Conservation (phyloP, 2,113 vertebrate species). For the Tonatia bakeri region DNA sequence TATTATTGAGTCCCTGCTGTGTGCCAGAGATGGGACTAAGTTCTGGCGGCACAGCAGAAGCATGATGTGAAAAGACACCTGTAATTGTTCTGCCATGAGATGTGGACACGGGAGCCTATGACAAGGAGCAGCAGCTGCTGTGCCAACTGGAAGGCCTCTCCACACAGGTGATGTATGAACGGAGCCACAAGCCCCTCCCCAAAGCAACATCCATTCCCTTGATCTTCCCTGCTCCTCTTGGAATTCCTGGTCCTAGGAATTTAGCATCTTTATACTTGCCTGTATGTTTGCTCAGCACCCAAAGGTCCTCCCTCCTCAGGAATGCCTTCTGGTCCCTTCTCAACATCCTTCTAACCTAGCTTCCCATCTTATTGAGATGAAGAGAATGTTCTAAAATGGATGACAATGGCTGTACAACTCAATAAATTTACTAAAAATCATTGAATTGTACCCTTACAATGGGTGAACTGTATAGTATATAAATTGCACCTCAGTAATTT, state of each 20-base stretch:
- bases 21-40: background rate
- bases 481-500: background rate
- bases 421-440: background rate
- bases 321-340: background rate
- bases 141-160: background rate
- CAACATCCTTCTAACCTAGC: background rate
- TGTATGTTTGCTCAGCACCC: background rate
- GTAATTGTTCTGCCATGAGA: fast-evolving
- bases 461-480: background rate
- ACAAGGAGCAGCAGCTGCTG: background rate
- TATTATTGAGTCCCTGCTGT: background rate
- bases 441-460: background rate
- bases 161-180: background rate
- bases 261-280: background rate
- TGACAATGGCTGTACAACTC: background rate
- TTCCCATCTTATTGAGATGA: background rate
- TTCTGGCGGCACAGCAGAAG: background rate
- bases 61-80: background rate
- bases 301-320: background rate
- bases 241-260: background rate
- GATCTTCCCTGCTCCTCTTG: background rate
- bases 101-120: too few relatives aligned
- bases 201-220: background rate
- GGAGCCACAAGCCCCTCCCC: background rate
- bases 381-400: background rate